These are phyloP conservation scores for Agrilus mali DNA, from an alignment of 2,888 invertebrate genomes.

Conservation along the genomic window DNA sequence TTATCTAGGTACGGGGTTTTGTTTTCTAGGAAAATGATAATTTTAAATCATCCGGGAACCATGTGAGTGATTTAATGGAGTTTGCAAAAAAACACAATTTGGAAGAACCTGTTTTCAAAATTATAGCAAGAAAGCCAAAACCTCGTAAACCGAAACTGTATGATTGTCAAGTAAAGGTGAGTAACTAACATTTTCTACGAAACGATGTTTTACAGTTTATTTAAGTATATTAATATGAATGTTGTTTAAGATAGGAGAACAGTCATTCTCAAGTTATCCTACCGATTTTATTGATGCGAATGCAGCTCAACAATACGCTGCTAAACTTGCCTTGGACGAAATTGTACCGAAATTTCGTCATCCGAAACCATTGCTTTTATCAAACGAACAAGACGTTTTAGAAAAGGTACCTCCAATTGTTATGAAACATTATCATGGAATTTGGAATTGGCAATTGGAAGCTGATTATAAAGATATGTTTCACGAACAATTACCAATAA, in stretches of 20 bases:
- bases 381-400: constrained; percentile 23
- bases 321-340: constrained; percentile 30
- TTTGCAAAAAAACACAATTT: constrained; percentile 23
- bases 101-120: constrained; percentile 17
- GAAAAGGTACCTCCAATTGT: constrained; percentile 33
- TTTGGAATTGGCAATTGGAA: constrained; percentile 37
- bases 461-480: constrained; percentile 44
- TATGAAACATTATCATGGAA: constrained; percentile 33
- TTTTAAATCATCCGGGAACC: constrained; percentile 20
- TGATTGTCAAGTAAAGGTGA: constrained; percentile 25
- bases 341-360: constrained; percentile 24
- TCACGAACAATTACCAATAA: constrained; percentile 51
- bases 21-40: not conserved
- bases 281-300: constrained; percentile 28
- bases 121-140: constrained; percentile 11
- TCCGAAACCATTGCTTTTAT: constrained; percentile 17
- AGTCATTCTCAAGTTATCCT: constrained; percentile 35
- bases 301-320: constrained; percentile 33
- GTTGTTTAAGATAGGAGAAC: constrained; percentile 24
- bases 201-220: not conserved
- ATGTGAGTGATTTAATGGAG: constrained; percentile 20
- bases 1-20: no score
- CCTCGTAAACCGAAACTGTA: constrained; percentile 10
- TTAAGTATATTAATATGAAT: not conserved
- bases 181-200: not conserved